Base-by-base conservation (phyloP, 2,888 invertebrate genomes). In the Penaeus monodon region DNA sequence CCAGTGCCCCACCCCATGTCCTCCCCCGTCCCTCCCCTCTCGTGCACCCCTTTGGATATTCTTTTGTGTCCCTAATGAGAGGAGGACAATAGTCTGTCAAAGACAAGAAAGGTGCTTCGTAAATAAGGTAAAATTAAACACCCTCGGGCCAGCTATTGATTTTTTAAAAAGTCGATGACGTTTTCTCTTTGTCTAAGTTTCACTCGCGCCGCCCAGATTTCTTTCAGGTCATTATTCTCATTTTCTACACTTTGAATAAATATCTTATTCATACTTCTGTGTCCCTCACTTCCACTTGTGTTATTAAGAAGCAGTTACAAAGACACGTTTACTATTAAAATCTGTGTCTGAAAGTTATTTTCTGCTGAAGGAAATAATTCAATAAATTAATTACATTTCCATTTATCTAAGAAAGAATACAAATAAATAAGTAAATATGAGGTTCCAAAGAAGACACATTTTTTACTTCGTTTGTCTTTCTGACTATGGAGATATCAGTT, bases 91-190 rank as follows among this genome's bases (percentile, higher is more conserved):
- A 81, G 86, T 86, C 86, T 86, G 86, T 86, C 86, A 86, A 86
- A 86, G 81, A 81, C 77, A 86, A 86, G 81, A 81, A 81, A 81
- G 86, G 86, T 76, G 81, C 86, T 86, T 86, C 81, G 81, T 76
- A 86, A 86, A 86, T 81, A 86, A 86, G 86, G 86, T 81, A 86
- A 81, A 86, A 86, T 86, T 86, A 86, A 86, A 86, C 81, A 81
- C 86, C 81, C 86, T 77, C 29, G 81, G 86, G 84, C 84, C 57
- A 24, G 68, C 57, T 78, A 84, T 84, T 77, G 84, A 84, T 84
- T 84, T 84, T 66, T 29, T 24, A 68, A 78, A 78, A 84, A 84
- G 78, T 84, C 84, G 84, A 84, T 84, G 84, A 57, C 84, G 76
- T 84, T 84, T 77, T 84, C 66, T 77, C 84, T 84, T 77, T 84